Conservation (phyloP, 1,140 invertebrate genomes). For the Marisa cornuarietis region DNA sequence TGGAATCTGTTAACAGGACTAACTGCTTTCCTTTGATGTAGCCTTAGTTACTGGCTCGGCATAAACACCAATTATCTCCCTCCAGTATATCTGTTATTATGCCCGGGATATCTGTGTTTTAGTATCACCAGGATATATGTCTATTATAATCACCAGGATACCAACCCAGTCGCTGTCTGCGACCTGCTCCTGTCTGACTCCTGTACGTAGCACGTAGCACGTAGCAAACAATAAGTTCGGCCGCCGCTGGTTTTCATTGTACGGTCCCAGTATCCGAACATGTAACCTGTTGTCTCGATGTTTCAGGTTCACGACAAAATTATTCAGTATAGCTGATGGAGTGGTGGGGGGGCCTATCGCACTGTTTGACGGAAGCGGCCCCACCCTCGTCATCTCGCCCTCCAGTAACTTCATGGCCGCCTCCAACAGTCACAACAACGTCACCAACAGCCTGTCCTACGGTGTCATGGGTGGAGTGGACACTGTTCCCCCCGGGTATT, state of each 20-base stretch:
- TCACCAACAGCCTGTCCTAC: constrained; percentile 25
- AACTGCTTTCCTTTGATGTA: no score
- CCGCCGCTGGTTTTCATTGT: no score
- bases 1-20: no score
- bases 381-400: constrained; percentile 45
- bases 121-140: background rate
- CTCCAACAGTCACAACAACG: constrained; percentile 22
- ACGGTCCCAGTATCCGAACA: background rate
- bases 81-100: no score
- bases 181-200: no score
- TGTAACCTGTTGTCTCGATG: background rate
- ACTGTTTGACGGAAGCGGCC: constrained; percentile 42
- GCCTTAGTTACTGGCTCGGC: no score
- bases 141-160: no score
- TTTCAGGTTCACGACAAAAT: background rate
- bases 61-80: background rate
- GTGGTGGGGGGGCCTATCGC: constrained; percentile 45
- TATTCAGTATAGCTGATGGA: constrained; percentile 30
- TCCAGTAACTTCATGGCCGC: constrained; percentile 50
- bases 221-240: no score
- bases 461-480: constrained; percentile 54
- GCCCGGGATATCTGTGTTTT: background rate
- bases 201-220: no score
- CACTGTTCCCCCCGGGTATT: constrained; percentile 30
- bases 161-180: background rate